phyloP scores from a whole-genome alignment of 2,797 vertebrate species.

The Lithobates sylvaticus region DNA sequence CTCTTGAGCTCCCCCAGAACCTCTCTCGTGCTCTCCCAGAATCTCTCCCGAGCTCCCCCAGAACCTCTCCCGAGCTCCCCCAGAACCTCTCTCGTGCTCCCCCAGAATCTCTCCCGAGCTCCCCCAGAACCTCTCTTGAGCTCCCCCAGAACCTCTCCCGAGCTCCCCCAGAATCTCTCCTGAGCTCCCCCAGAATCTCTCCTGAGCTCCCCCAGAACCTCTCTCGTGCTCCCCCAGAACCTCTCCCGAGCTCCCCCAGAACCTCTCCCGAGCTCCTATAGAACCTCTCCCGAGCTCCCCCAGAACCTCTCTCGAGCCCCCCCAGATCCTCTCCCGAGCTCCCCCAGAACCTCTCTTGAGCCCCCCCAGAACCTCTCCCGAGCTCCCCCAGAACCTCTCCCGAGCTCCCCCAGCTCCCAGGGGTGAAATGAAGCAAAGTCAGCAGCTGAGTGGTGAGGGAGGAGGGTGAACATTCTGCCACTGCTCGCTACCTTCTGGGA shows the following conservation, averaged over 20 bases:
- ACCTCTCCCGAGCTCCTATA: too few species aligned
- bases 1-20: neutral
- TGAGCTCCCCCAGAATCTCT: neutral
- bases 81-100: neutral
- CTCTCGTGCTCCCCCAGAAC: too few species aligned
- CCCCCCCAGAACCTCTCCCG: neutral
- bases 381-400: neutral
- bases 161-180: neutral
- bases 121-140: neutral
- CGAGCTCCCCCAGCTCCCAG: slow-evolving; percentile 30
- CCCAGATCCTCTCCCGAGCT: too few species aligned
- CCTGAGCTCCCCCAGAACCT: too few species aligned
- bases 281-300: too few species aligned
- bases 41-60: neutral
- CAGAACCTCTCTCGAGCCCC: too few species aligned
- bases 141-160: slow-evolving; percentile 12
- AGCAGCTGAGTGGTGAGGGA: neutral
- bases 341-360: too few species aligned
- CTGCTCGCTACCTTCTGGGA: slow-evolving; percentile 40
- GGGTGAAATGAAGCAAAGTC: slow-evolving; percentile 36
- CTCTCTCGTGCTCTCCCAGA: neutral
- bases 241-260: too few species aligned
- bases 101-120: neutral
- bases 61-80: neutral
- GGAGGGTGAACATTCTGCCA: slow-evolving; percentile 17